Evolutionary conservation across 1,140 invertebrate species (phyloP).

Genomic region (Leptopilina clavipes): DNA sequence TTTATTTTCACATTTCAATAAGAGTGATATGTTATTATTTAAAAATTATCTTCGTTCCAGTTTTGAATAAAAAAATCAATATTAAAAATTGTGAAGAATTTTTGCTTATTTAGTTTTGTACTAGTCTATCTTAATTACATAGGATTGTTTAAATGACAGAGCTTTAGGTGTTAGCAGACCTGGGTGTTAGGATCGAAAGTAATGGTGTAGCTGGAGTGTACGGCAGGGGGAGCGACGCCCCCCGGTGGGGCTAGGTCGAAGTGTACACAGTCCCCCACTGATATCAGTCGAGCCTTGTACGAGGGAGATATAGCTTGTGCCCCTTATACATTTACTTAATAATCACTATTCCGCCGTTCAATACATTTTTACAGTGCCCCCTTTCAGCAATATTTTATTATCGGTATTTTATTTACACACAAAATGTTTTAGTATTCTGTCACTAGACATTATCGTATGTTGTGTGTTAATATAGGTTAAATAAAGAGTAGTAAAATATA

Average conservation of each 20-base stretch:
- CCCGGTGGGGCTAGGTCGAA: conserved; percentile 22
- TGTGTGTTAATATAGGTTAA: too few relatives aligned
- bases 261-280: conserved; percentile 66
- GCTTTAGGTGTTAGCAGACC: neutral
- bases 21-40: too few relatives aligned
- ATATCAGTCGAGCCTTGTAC: conserved; percentile 70
- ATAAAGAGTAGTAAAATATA: too few relatives aligned
- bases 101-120: too few relatives aligned
- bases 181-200: conserved; percentile 23
- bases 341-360: conserved; percentile 36
- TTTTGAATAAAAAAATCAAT: too few relatives aligned
- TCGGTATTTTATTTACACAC: neutral
- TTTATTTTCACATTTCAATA: too few relatives aligned
- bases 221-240: conserved; percentile 6
- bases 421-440: neutral
- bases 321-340: conserved; percentile 52
- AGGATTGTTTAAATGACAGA: conserved; percentile 1
- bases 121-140: neutral
- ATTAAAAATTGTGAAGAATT: too few relatives aligned
- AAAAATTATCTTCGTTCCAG: too few relatives aligned
- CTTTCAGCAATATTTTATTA: conserved; percentile 24
- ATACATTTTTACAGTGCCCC: conserved; percentile 12
- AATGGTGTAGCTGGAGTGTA: neutral
- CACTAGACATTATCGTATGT: neutral
- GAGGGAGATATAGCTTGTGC: conserved; percentile 68